A percentile compares a stretch with the other conserved stretches of the same genome.
Evolutionary conservation across 1,140 invertebrate genomes (phyloP).

Genomic region (Amphibalanus amphitrite): DNA sequence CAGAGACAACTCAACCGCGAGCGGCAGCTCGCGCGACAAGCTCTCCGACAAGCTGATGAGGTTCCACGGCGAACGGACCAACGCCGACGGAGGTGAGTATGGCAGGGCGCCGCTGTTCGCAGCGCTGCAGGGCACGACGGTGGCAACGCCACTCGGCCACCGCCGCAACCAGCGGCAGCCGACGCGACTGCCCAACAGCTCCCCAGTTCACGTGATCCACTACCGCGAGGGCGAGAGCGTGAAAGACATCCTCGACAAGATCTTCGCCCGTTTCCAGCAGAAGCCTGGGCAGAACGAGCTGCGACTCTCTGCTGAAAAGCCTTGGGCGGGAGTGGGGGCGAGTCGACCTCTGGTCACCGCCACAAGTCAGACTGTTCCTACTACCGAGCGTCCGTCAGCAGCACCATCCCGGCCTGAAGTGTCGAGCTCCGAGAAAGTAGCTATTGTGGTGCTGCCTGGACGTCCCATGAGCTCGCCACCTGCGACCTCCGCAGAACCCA

Average conservation of each 20-base stretch:
- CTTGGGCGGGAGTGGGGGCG: too few relatives aligned
- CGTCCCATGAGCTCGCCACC: too few relatives aligned
- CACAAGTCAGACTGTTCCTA: too few relatives aligned
- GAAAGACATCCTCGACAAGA: slow-evolving; percentile 19
- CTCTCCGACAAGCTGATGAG: background rate
- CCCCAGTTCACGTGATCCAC: slow-evolving; percentile 21
- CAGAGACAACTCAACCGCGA: background rate
- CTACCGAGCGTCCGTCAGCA: too few relatives aligned
- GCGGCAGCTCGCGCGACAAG: background rate
- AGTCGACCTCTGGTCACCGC: too few relatives aligned
- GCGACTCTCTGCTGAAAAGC: background rate
- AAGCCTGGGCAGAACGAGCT: background rate
- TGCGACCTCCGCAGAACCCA: too few relatives aligned
- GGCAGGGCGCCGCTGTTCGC: slow-evolving; percentile 7
- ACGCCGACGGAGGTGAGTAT: background rate
- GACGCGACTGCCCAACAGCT: slow-evolving; percentile 17
- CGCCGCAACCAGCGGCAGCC: slow-evolving; percentile 8
- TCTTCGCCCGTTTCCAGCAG: slow-evolving; percentile 13
- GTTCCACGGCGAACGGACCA: background rate
- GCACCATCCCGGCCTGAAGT: too few relatives aligned
- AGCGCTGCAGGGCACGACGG: slow-evolving; percentile 12
- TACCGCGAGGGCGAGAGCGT: slow-evolving; percentile 19
- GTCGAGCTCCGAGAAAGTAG: too few relatives aligned
- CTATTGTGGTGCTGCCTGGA: too few relatives aligned
- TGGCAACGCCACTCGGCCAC: slow-evolving; percentile 5